These are phyloP conservation scores for Drosophila histrio DNA, from an alignment of 2,888 invertebrate genomes.

Conservation along the genomic window DNA sequence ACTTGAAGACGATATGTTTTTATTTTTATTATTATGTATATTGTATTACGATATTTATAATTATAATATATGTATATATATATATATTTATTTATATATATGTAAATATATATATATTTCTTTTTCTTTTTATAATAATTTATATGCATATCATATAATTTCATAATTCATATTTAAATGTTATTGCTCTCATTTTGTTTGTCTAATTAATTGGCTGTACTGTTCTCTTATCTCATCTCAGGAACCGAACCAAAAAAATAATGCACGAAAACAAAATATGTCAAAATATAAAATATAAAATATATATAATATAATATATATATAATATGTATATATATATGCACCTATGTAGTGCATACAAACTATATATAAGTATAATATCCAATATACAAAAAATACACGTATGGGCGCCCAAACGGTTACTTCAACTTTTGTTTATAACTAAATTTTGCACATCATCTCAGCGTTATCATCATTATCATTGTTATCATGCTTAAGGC, in stretches of 20 bases:
- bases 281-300: conserved; percentile 22
- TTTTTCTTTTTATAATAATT: conserved; percentile 2
- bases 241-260: conserved; percentile 57
- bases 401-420: conserved; percentile 52
- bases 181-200: conserved; percentile 32
- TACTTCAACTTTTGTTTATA: conserved; percentile 62
- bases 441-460: conserved; percentile 39
- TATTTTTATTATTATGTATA: conserved; percentile 53
- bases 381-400: conserved; percentile 47
- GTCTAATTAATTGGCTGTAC: conserved; percentile 61
- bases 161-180: conserved; percentile 34
- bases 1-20: conserved; percentile 79
- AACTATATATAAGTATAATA: conserved; percentile 29
- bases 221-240: conserved; percentile 43
- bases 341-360: conserved; percentile 22
- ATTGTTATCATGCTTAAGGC: conserved; percentile 47
- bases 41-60: conserved; percentile 35
- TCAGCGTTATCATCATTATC: background rate
- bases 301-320: conserved; percentile 23
- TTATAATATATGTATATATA: conserved; percentile 35
- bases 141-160: conserved; percentile 15
- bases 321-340: conserved; percentile 18
- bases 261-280: conserved; percentile 32
- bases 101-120: conserved; percentile 12
- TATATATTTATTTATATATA: conserved; percentile 19